These are phyloP conservation scores for Sebastes variabilis DNA, from an alignment of 2,797 vertebrate genomes.

Conservation along the genomic window DNA sequence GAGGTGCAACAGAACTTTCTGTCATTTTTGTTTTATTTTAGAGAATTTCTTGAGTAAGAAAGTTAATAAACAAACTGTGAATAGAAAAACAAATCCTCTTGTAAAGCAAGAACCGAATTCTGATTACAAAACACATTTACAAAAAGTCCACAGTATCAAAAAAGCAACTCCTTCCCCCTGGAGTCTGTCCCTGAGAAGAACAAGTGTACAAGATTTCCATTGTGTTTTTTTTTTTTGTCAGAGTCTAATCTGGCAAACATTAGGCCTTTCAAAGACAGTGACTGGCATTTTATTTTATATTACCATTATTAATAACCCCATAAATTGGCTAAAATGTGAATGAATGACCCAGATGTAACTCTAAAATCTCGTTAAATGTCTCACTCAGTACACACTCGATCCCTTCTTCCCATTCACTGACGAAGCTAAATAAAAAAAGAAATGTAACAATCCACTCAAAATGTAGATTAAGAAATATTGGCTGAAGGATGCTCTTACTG, in stretches of 20 bases:
- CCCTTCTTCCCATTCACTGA: background rate
- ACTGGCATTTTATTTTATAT: background rate
- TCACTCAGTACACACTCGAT: background rate
- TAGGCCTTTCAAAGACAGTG: constrained; percentile 1
- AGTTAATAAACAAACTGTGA: constrained; percentile 54
- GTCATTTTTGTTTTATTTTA: constrained; percentile 53
- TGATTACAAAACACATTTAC: constrained; percentile 59
- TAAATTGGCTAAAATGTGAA: constrained; percentile 8
- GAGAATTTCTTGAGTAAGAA: constrained; percentile 59
- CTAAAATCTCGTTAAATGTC: background rate
- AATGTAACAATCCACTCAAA: background rate
- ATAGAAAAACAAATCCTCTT: constrained; percentile 53
- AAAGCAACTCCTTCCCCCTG: constrained; percentile 10
- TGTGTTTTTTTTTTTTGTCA: background rate
- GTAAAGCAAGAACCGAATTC: constrained; percentile 16
- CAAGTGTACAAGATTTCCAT: constrained; percentile 2
- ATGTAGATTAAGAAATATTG: background rate
- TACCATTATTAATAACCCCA: background rate
- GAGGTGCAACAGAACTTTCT: constrained; percentile 9
- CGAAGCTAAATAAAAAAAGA: background rate
- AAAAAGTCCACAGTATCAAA: constrained; percentile 63
- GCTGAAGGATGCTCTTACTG: background rate
- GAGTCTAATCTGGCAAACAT: constrained; percentile 8
- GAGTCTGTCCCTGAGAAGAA: constrained; percentile 31
- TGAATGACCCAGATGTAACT: background rate